These are phyloP conservation scores for Sminthopsis crassicaudata DNA, from an alignment of 2,113 vertebrate species.

Conservation along the genomic window DNA sequence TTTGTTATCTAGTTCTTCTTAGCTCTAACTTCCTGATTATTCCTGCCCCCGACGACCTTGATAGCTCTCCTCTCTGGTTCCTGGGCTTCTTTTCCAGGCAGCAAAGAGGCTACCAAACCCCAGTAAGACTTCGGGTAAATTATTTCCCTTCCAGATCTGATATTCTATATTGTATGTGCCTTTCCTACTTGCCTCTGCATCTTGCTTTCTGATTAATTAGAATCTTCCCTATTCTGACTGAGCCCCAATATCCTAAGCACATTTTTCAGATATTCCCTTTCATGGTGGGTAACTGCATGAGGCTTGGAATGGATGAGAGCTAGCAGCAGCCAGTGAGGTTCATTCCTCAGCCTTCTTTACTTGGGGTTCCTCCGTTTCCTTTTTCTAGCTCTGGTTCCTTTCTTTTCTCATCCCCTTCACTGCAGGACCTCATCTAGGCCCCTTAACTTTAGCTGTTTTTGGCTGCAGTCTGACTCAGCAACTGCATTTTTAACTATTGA, in stretches of 20 bases:
- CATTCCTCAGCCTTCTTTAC: neutral
- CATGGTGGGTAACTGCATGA: neutral
- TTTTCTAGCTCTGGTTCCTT: neutral
- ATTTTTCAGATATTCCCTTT: neutral
- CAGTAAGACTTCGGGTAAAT: neutral
- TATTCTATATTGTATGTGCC: neutral
- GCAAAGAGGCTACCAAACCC: neutral
- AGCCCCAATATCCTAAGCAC: rapidly evolving
- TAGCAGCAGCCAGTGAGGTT: neutral
- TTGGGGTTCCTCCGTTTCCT: neutral
- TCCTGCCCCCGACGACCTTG: neutral
- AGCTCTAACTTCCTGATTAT: neutral
- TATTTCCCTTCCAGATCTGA: neutral
- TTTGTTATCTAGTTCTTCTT: neutral
- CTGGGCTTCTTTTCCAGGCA: neutral
- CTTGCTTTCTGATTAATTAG: neutral
- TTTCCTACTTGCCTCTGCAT: neutral
- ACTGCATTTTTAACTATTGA: neutral
- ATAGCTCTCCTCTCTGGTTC: neutral
- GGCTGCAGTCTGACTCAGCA: neutral
- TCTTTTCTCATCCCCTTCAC: neutral
- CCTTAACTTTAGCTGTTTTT: neutral
- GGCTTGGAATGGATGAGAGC: neutral
- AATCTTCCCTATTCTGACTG: neutral
- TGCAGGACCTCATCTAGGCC: neutral